These are phyloP conservation scores for Dolomedes plantarius DNA, from an alignment of 2,888 invertebrate species.

Conservation along the genomic window DNA sequence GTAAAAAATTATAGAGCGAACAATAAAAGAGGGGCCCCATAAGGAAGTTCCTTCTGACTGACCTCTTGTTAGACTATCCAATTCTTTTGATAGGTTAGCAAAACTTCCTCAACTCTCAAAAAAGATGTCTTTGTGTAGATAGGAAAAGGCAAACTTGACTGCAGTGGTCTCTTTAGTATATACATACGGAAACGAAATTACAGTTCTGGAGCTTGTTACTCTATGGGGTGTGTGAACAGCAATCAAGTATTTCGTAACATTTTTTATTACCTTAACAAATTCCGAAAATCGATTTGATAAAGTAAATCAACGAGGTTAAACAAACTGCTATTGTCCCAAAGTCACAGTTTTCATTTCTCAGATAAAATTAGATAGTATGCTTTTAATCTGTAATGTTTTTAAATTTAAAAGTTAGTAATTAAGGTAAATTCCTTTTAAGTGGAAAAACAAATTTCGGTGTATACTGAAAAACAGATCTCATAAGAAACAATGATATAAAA, in stretches of 20 bases:
- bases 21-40: neutral
- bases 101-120: neutral
- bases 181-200: neutral
- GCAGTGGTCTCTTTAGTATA: neutral
- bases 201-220: neutral
- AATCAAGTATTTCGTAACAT: neutral
- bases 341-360: too few relatives aligned
- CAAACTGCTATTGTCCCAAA: neutral
- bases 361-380: too few relatives aligned
- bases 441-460: too few relatives aligned
- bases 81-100: conserved; percentile 1
- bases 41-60: neutral
- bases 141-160: neutral
- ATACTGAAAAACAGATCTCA: too few relatives aligned
- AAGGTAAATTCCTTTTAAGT: too few relatives aligned
- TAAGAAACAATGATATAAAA: too few relatives aligned
- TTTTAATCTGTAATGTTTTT: too few relatives aligned
- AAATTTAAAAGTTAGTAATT: too few relatives aligned
- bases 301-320: neutral
- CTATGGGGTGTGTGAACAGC: neutral
- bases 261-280: neutral
- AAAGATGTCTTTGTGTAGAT: neutral
- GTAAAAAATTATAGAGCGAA: neutral
- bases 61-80: neutral
- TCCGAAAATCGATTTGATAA: neutral